Conservation (phyloP, 1,140 invertebrate genomes). For the Leptopilina clavipes region DNA sequence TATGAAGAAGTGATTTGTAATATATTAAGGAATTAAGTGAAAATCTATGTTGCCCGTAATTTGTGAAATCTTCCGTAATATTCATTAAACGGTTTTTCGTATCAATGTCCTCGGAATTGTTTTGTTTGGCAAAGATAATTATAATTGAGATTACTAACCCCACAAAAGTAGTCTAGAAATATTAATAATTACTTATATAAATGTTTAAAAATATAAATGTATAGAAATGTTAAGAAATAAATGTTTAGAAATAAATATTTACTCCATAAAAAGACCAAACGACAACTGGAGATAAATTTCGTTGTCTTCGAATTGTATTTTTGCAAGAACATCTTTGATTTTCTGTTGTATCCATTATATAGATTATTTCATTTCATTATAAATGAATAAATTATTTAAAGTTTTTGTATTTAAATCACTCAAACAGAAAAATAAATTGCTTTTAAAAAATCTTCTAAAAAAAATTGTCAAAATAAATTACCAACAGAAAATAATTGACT, state of each 20-base stretch:
- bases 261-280: conserved; percentile 15
- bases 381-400: no score
- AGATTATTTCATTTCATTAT: neutral
- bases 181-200: neutral
- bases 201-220: no score
- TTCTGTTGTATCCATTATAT: neutral
- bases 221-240: no score
- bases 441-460: neutral
- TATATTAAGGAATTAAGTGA: neutral
- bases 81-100: neutral
- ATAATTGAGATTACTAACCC: neutral
- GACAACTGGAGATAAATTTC: neutral
- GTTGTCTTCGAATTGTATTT: neutral
- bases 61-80: neutral
- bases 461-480: neutral
- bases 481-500: neutral
- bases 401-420: no score
- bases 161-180: neutral
- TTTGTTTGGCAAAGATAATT: neutral
- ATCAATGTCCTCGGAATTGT: neutral
- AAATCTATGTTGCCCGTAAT: neutral
- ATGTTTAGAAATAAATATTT: neutral
- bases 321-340: conserved; percentile 6
- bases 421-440: neutral
- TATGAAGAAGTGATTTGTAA: neutral